Percentiles rank a stretch among this genome's conserved stretches.
phyloP scores from a whole-genome alignment of 2,888 invertebrate genomes.

The Leucophenga maculata region DNA sequence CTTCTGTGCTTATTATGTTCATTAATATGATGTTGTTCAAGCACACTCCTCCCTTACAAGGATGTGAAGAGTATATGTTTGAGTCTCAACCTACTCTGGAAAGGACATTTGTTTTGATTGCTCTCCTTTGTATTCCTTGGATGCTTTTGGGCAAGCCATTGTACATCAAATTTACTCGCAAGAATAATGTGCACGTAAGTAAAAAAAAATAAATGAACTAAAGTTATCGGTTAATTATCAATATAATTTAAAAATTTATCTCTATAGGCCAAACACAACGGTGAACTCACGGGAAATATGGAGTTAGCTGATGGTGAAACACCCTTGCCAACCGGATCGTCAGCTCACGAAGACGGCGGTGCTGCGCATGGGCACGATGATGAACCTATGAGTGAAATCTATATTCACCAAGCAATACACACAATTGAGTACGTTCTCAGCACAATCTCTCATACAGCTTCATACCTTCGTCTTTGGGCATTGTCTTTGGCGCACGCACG shows the following conservation, averaged over 20 bases:
- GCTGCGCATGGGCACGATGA: conserved; percentile 72
- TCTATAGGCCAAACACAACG: conserved; percentile 72
- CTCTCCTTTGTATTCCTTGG: conserved; percentile 90
- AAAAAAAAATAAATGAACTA: conserved; percentile 54
- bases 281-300: conserved; percentile 79
- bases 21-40: conserved; percentile 86
- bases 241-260: not conserved
- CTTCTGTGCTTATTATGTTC: conserved; percentile 83
- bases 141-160: conserved; percentile 95
- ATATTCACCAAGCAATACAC: conserved; percentile 94
- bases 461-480: conserved; percentile 96
- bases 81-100: conserved; percentile 82
- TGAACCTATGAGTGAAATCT: conserved; percentile 86
- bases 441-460: conserved; percentile 96
- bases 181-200: conserved; percentile 58
- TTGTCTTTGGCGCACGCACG: conserved; percentile 94
- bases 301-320: conserved; percentile 75
- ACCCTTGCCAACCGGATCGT: conserved; percentile 50
- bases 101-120: conserved; percentile 84
- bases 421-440: conserved; percentile 97
- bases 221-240: not conserved
- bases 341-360: conserved; percentile 40
- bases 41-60: conserved; percentile 70
- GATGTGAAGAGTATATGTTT: conserved; percentile 80
- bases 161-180: conserved; percentile 74